Percentiles rank a stretch among this genome's conserved stretches.
Conservation (phyloP, 2,797 vertebrate species). For the Hirundo rustica region DNA sequence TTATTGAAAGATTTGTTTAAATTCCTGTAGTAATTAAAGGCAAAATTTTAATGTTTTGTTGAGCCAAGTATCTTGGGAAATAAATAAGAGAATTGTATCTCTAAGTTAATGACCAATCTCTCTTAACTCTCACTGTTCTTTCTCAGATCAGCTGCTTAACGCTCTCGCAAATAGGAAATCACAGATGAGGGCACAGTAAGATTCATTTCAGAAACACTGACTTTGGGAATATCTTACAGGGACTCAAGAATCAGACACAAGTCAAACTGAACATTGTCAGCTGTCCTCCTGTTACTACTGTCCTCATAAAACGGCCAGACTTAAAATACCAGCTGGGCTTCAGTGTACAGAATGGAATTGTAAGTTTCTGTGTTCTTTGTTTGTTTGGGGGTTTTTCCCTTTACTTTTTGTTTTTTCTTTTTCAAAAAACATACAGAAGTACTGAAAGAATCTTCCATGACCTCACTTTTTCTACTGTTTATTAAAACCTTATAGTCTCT, state of each 20-base stretch:
- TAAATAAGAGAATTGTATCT: background rate
- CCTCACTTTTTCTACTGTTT: background rate
- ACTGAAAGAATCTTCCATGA: background rate
- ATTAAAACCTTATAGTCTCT: background rate
- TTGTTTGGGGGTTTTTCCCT: rapidly evolving
- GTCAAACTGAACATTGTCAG: slow-evolving; percentile 99
- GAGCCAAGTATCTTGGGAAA: background rate
- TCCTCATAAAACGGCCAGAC: slow-evolving; percentile 98
- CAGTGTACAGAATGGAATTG: slow-evolving; percentile 98
- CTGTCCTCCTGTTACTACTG: slow-evolving; percentile 97
- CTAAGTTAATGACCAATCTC: background rate
- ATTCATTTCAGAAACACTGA: background rate
- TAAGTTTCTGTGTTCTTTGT: slow-evolving; percentile 71
- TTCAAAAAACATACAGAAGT: background rate
- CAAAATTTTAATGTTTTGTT: background rate
- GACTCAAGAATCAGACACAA: slow-evolving; percentile 96
- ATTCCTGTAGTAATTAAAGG: background rate
- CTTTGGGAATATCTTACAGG: slow-evolving; percentile 76
- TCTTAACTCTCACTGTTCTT: background rate
- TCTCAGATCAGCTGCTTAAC: background rate
- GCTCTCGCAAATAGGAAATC: background rate
- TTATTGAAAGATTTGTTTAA: background rate
- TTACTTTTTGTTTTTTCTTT: background rate
- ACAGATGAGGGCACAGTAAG: background rate
- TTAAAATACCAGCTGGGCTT: slow-evolving; percentile 99